Percentiles rank a stretch among this genome's conserved stretches.
Conservation (phyloP, 2,113 vertebrate species). For the rabbit (Oryctolagus cuniculus) region mOryCun1.1 NC_091435.1:2446501-2447000, state of each 20-base stretch:
- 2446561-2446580: too few species aligned
- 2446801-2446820: conserved; percentile 81
- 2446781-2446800: neutral
- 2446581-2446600: too few species aligned
- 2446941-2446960: conserved; percentile 34
- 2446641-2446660: neutral
- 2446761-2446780: accelerated
- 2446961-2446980: neutral
- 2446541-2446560: neutral
- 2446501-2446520: too few species aligned
- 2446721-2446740: neutral
- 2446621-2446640: neutral
- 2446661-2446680: accelerated
- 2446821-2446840: conserved; percentile 61
- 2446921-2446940: conserved; percentile 71
- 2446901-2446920: conserved; percentile 42
- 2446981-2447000: neutral
- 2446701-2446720: accelerated
- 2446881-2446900: conserved; percentile 73
- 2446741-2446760: neutral
- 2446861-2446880: conserved; percentile 83
- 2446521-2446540: neutral
- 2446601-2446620: too few species aligned
- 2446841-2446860: conserved; percentile 74
- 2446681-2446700: accelerated